These are phyloP conservation scores for Griposia aprilina DNA, from an alignment of 2,888 invertebrate species.

Conservation along the genomic window DNA sequence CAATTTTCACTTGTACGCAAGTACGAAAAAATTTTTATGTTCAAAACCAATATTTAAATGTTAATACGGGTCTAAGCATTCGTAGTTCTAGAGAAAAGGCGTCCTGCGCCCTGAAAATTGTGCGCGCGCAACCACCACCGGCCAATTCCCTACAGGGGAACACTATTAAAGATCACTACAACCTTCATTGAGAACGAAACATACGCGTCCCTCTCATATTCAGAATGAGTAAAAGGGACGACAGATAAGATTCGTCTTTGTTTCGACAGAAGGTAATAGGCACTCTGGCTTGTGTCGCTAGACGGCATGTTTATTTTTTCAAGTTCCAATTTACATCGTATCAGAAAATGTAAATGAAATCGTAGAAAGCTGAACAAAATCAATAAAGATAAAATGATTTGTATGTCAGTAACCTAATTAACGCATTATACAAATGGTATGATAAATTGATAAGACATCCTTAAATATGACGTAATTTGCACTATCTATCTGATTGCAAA, in stretches of 20 bases:
- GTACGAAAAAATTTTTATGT: not conserved
- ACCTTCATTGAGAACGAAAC: conserved; percentile 70
- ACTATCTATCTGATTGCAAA: conserved; percentile 32
- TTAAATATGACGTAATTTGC: conserved; percentile 45
- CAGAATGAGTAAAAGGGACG: conserved; percentile 35
- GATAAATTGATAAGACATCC: conserved; percentile 45
- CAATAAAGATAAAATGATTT: conserved; percentile 39
- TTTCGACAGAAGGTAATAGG: conserved; percentile 46
- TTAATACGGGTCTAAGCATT: conserved; percentile 79
- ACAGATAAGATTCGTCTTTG: conserved; percentile 15
- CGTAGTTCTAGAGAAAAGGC: conserved; percentile 78
- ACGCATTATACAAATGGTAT: conserved; percentile 24
- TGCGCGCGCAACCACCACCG: conserved; percentile 86
- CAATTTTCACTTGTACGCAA: not conserved
- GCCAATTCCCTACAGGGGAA: conserved; percentile 76
- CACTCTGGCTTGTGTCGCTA: conserved; percentile 31
- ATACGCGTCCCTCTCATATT: conserved; percentile 67
- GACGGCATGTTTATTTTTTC: conserved; percentile 59
- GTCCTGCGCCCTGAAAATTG: conserved; percentile 88
- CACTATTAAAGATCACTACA: conserved; percentile 68
- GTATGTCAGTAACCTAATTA: conserved; percentile 23
- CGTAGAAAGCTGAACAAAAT: conserved; percentile 13
- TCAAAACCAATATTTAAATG: conserved; percentile 39
- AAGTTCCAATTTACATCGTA: conserved; percentile 43
- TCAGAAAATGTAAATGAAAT: conserved; percentile 45